A percentile compares a stretch with the other conserved stretches of the same genome.
Conservation (phyloP, 1,140 invertebrate genomes). For the Scaptomyza pallida region DNA sequence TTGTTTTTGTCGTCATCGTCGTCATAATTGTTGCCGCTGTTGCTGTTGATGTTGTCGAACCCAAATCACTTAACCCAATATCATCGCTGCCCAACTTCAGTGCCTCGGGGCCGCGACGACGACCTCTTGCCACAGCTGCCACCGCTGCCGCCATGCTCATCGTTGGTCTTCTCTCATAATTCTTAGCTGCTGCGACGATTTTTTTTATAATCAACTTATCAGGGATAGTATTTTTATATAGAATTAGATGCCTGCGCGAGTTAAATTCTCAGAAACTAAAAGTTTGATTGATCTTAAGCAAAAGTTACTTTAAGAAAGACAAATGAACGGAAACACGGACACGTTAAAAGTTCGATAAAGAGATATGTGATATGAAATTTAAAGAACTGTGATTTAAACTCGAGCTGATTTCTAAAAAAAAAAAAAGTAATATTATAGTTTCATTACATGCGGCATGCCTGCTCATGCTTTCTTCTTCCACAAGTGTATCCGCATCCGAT, state of each 20-base stretch:
- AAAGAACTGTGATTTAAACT: neutral
- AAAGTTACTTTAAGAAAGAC: no score
- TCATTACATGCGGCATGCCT: constrained; percentile 49
- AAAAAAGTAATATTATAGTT: neutral
- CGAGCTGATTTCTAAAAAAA: constrained; percentile 10
- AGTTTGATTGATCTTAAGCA: no score
- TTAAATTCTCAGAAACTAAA: neutral
- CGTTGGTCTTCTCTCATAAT: neutral
- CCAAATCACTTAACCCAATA: neutral
- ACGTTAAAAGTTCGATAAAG: no score
- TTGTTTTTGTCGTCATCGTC: neutral
- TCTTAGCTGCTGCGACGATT: neutral
- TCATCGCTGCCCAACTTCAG: neutral
- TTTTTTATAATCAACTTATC: constrained; percentile 1
- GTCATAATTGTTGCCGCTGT: neutral
- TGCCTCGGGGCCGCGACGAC: constrained; percentile 40
- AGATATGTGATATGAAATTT: neutral
- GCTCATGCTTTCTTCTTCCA: constrained; percentile 44
- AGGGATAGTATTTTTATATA: neutral
- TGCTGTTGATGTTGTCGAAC: constrained; percentile 5
- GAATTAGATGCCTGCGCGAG: constrained; percentile 7
- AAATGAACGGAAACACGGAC: no score
- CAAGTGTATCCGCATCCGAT: constrained; percentile 64
- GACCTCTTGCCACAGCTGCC: constrained; percentile 45
- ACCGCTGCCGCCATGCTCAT: constrained; percentile 56